Evolutionary conservation across 2,797 vertebrate species (phyloP), one percentile per base, ranked within the genome.

Genomic region (Spea hammondii): DNA sequence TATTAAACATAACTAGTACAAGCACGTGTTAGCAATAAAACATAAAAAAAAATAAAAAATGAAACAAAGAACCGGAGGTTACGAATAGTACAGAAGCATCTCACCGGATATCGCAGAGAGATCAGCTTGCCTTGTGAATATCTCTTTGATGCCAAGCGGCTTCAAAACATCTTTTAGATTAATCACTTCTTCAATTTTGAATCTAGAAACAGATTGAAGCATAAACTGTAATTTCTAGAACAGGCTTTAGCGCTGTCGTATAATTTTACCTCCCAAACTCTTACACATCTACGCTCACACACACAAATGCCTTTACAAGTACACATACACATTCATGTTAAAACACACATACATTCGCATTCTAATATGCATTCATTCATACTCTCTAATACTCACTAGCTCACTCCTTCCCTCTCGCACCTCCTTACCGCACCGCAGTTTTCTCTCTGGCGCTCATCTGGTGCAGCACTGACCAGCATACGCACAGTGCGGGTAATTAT

Each of bases 61-160:
- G 64, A 9, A 57, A 46, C 44, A 51, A 6, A 51, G 72, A 65
- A 65, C 45, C 69, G 47, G 45, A 70, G 70, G 66, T 57, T 69
- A 62, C 67, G 51, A 77, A 64, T 51, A 62, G 60, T 47, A 46
- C 70, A 79, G 70, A 3, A 6, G 8, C 13, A 72, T 83, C 87
- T 93, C 93, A 95, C 95, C 95, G 83, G 95, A 96, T 94, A 99
- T 95, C 12, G 91, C 94, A 7, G 96, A 97, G 84, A 99, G 94
- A 88, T 99, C 96, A 60, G 97, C 97, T 53, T 93, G 88, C 75
- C 86, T 93, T 79, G 87, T 91, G 88, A 99, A 99, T 85, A 99
- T 91, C 84, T 94, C 94, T 62, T 90, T 94, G 83, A 99, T 92
- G 85, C 98, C 97, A 11, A 99, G 92, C 69, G 92, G 89, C 89